Conservation (phyloP, 2,113 vertebrate genomes). For the Xenus cinereus region DNA sequence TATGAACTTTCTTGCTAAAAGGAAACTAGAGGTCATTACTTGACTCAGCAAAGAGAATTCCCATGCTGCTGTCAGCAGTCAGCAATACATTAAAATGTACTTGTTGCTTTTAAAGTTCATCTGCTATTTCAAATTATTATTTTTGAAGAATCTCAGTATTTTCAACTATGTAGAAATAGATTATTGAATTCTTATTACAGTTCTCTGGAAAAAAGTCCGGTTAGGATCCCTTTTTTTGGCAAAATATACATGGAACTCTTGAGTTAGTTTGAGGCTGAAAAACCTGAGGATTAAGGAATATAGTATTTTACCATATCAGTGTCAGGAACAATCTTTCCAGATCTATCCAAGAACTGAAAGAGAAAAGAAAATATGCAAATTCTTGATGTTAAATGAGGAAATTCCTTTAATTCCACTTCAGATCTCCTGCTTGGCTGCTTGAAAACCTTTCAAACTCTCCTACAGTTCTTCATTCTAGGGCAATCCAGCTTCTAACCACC, state of each 20-base stretch:
- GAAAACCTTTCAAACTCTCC: not conserved
- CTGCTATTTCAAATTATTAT: not conserved
- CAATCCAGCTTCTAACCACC: not conserved
- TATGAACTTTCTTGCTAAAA: constrained; percentile 31
- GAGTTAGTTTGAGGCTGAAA: too few relatives aligned
- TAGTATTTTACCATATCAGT: too few relatives aligned
- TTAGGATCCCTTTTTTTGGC: too few relatives aligned
- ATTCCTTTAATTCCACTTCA: not conserved
- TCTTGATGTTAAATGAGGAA: not conserved
- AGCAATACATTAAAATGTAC: not conserved
- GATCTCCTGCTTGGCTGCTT: not conserved
- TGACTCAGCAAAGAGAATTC: not conserved
- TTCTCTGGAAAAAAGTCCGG: not conserved
- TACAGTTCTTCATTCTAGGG: not conserved
- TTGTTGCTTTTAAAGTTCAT: not conserved
- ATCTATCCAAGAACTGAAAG: not conserved
- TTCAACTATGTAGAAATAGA: not conserved
- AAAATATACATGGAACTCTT: too few relatives aligned
- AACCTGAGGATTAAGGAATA: too few relatives aligned
- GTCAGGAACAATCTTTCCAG: too few relatives aligned
- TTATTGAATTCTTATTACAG: not conserved
- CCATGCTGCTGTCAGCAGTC: not conserved
- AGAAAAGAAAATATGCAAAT: not conserved
- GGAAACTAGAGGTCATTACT: not conserved
- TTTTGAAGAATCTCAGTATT: not conserved